A percentile compares a stretch with the other conserved stretches of the same genome.
phyloP scores from a whole-genome alignment of 2,113 vertebrate species.

The Pimephales promelas region DNA sequence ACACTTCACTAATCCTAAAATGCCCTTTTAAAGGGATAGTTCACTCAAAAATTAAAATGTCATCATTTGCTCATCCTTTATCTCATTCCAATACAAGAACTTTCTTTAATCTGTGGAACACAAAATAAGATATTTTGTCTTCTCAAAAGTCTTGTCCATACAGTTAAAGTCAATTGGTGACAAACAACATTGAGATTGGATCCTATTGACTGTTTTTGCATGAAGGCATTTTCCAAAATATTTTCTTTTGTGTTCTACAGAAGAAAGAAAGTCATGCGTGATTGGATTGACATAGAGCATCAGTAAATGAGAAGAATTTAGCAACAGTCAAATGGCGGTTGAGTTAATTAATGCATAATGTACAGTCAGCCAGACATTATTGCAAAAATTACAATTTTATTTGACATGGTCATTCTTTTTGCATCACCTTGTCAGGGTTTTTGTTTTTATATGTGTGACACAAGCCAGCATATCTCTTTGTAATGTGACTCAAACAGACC shows the following conservation, averaged over 20 bases:
- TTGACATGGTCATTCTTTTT: not conserved
- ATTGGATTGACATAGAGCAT: not conserved
- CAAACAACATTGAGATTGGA: not conserved
- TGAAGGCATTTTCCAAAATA: not conserved
- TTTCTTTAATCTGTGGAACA: not conserved
- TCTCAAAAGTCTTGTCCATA: not conserved
- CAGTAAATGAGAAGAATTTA: not conserved
- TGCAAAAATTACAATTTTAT: too few relatives aligned
- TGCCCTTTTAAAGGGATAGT: not conserved
- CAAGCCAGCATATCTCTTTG: conserved; percentile 32
- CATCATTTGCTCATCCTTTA: not conserved
- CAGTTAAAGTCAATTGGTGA: not conserved
- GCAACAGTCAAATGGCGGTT: too few relatives aligned
- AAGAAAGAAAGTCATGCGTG: not conserved
- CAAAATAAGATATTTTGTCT: not conserved
- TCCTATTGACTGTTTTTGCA: not conserved
- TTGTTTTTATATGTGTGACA: conserved; percentile 31
- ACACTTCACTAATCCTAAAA: not conserved
- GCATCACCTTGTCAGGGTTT: not conserved
- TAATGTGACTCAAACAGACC: conserved; percentile 31
- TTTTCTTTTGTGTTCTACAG: not conserved
- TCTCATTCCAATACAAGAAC: not conserved
- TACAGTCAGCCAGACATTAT: not conserved
- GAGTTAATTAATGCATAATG: not conserved
- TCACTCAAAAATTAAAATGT: not conserved